Conservation (phyloP, 2,888 invertebrate genomes). For the Papilio gigon region DNA sequence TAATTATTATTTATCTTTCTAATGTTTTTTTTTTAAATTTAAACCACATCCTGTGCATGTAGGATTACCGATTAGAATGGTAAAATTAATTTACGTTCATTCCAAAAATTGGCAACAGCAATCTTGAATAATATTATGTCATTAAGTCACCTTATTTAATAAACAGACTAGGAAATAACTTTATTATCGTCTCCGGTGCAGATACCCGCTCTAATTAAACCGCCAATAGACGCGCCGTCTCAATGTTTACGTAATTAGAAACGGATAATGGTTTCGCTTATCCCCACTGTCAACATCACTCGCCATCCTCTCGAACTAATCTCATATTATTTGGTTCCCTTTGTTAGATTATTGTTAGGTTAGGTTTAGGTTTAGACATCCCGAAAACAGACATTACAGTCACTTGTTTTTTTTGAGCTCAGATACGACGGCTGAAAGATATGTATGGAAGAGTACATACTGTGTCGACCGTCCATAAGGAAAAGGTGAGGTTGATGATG, state of each 20-base stretch:
- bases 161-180: conserved; percentile 5
- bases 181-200: conserved; percentile 9
- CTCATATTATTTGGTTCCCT: conserved; percentile 4
- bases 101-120: not conserved
- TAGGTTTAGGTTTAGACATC: too few relatives aligned
- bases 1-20: too few relatives aligned
- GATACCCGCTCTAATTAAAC: conserved; percentile 16
- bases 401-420: too few relatives aligned
- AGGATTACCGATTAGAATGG: not conserved
- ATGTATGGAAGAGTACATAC: too few relatives aligned
- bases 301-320: conserved; percentile 5
- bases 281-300: conserved; percentile 18
- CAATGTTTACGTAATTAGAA: conserved; percentile 24
- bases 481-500: too few relatives aligned
- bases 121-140: not conserved
- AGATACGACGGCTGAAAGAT: too few relatives aligned
- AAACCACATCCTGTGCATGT: too few relatives aligned
- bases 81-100: not conserved
- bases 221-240: conserved; percentile 4
- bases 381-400: too few relatives aligned
- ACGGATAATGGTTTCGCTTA: conserved; percentile 21
- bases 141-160: conserved; percentile 6
- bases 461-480: too few relatives aligned
- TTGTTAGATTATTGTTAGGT: not conserved
- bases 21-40: too few relatives aligned